These are phyloP conservation scores for Bostrychus sinensis DNA, from an alignment of 2,113 vertebrate species.

Conservation along the genomic window DNA sequence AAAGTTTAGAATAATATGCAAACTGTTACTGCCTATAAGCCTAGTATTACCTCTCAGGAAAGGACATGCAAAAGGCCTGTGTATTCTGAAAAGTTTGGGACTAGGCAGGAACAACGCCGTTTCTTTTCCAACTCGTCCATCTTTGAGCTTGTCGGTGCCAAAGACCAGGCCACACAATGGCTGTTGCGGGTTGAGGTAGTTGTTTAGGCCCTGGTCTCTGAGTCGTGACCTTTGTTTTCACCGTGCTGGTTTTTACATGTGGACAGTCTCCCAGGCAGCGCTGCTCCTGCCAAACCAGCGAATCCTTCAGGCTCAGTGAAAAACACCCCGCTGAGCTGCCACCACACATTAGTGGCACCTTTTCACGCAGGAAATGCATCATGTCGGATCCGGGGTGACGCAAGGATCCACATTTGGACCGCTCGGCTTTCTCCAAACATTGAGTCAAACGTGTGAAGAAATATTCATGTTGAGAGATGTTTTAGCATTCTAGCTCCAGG, in stretches of 20 bases:
- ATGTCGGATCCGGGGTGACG: slow-evolving; percentile 7
- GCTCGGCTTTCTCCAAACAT: background rate
- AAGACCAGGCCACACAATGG: slow-evolving; percentile 46
- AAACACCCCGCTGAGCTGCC: background rate
- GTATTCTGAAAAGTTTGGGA: background rate
- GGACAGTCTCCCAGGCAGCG: slow-evolving; percentile 51
- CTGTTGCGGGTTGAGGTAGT: slow-evolving; percentile 9
- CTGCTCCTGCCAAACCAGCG: slow-evolving; percentile 41
- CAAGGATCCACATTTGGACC: background rate
- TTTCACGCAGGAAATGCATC: background rate
- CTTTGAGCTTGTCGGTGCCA: slow-evolving; percentile 43
- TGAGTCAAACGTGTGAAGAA: background rate
- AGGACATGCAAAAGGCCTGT: too few relatives aligned
- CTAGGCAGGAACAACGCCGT: slow-evolving; percentile 14
- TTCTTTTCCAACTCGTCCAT: slow-evolving; percentile 25
- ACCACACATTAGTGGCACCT: slow-evolving; percentile 3
- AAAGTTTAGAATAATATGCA: too few relatives aligned
- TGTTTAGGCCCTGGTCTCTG: slow-evolving; percentile 69
- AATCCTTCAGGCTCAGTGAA: slow-evolving; percentile 31
- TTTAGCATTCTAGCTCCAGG: too few relatives aligned
- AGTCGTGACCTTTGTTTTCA: slow-evolving; percentile 75
- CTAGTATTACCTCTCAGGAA: too few relatives aligned
- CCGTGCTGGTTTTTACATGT: slow-evolving; percentile 56
- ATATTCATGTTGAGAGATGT: too few relatives aligned
- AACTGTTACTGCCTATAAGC: too few relatives aligned